Evolutionary conservation across 2,113 vertebrate species (phyloP).

Genomic region (Pygoscelis antarcticus): DNA sequence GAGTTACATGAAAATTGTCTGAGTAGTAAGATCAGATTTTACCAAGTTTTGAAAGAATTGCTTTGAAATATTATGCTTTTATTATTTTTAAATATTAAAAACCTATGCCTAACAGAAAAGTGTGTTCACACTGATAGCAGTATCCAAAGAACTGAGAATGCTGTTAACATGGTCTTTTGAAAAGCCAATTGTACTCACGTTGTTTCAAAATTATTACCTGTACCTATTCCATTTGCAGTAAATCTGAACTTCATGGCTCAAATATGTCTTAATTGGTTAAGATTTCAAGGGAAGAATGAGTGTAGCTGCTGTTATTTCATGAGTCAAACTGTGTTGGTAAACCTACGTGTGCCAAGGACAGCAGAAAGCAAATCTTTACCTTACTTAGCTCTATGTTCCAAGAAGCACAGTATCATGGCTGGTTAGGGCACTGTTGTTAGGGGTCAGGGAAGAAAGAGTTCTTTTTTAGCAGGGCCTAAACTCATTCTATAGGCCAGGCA

Average conservation of each 20-base stretch:
- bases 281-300: not conserved
- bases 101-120: not conserved
- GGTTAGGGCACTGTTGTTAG: not conserved
- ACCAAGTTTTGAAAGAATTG: not conserved
- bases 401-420: not conserved
- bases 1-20: not conserved
- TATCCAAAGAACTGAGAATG: not conserved
- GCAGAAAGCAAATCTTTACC: not conserved
- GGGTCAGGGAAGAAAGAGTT: not conserved
- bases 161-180: not conserved
- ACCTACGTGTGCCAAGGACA: accelerated
- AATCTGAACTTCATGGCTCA: not conserved
- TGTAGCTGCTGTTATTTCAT: not conserved
- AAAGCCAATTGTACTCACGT: not conserved
- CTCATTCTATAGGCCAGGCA: not conserved
- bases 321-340: not conserved
- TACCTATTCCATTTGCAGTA: not conserved
- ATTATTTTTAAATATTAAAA: not conserved
- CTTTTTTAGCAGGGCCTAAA: not conserved
- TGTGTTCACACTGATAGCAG: not conserved
- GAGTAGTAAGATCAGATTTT: not conserved
- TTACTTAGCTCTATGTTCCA: not conserved
- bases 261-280: not conserved
- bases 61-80: not conserved
- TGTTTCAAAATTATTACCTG: not conserved